Conservation (phyloP, 2,888 invertebrate species). For the Argyresthia albistria region DNA sequence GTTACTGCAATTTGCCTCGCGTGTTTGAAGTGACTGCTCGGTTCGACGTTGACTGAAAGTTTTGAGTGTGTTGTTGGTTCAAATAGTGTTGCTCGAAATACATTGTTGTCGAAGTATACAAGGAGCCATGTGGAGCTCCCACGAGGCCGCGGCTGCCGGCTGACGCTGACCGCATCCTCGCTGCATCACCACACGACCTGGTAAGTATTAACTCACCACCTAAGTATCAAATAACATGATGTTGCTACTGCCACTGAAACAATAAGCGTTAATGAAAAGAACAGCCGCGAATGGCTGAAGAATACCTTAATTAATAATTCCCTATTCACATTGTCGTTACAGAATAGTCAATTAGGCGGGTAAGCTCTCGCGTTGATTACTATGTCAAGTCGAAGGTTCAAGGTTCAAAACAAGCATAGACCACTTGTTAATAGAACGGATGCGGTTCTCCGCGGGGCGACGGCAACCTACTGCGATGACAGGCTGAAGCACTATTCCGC, state of each 20-base stretch:
- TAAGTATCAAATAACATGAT: not conserved
- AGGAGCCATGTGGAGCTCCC: conserved; percentile 36
- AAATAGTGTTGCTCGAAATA: not conserved
- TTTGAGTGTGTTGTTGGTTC: not conserved
- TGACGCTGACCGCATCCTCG: conserved; percentile 23
- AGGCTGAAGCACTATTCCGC: too few relatives aligned
- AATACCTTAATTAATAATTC: too few relatives aligned
- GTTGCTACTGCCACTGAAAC: not conserved
- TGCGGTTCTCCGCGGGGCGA: too few relatives aligned
- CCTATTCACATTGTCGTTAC: not conserved
- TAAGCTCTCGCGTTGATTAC: not conserved
- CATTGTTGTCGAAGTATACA: not conserved
- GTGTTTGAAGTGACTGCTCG: not conserved
- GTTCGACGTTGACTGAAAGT: not conserved
- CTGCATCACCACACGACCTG: conserved; percentile 35
- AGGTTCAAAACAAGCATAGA: too few relatives aligned
- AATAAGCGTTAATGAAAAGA: too few relatives aligned
- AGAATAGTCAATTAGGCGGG: not conserved
- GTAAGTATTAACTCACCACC: conserved; percentile 26
- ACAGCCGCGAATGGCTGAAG: too few relatives aligned
- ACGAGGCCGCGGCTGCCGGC: conserved; percentile 43
- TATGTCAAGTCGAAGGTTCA: too few relatives aligned
- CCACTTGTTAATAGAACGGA: too few relatives aligned
- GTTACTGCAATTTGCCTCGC: not conserved
- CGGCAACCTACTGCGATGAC: too few relatives aligned